Conservation (phyloP, 2,888 invertebrate genomes). For the Bombyx huttoni region DNA sequence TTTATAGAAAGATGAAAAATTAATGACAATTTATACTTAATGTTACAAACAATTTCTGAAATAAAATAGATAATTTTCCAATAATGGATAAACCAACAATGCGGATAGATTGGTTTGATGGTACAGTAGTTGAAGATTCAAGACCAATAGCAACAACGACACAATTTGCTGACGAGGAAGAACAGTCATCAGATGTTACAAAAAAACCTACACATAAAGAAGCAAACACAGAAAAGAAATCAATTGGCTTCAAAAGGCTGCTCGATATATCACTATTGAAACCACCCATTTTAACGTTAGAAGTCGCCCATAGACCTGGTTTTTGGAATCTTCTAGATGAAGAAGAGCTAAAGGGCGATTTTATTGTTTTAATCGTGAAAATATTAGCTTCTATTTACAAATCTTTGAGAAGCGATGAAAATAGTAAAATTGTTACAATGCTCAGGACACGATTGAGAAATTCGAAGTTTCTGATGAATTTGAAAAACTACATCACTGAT, state of each 20-base stretch:
- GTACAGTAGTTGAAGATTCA: conserved; percentile 46
- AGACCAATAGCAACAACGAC: conserved; percentile 16
- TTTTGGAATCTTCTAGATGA: conserved; percentile 56
- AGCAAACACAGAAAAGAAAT: conserved; percentile 39
- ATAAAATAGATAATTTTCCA: background rate
- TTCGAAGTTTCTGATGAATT: conserved; percentile 37
- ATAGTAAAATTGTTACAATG: conserved; percentile 35
- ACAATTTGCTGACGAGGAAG: conserved; percentile 38
- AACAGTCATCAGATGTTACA: conserved; percentile 14
- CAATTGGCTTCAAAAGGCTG: conserved; percentile 59
- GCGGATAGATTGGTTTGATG: conserved; percentile 65
- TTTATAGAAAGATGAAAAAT: background rate
- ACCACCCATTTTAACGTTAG: conserved; percentile 45
- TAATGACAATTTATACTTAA: no score
- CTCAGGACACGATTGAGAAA: conserved; percentile 37
- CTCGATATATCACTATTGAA: conserved; percentile 46
- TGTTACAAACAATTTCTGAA: no score
- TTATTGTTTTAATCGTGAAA: conserved; percentile 56
- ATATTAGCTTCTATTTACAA: conserved; percentile 48
- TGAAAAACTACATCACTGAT: conserved; percentile 34
- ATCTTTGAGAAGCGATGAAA: conserved; percentile 35
- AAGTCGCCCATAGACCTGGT: conserved; percentile 50
- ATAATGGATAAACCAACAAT: conserved; percentile 28
- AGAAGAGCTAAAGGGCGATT: conserved; percentile 52
- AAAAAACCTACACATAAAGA: conserved; percentile 33